Base-by-base conservation (phyloP, 2,888 invertebrate species). In the Noctua fimbriata region DNA sequence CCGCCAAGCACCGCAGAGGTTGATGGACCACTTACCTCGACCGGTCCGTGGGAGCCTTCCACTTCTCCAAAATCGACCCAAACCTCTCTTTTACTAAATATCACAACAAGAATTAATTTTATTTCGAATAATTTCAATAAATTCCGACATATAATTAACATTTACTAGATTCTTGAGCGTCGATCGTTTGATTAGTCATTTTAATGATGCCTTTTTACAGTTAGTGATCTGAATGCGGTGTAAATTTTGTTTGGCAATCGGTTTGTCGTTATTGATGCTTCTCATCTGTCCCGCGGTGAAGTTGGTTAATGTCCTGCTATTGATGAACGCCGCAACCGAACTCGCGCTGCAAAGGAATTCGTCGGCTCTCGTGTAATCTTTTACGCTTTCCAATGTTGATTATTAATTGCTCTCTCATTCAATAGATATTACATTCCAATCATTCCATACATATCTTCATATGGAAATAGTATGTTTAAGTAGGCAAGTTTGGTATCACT, bases 311-410 rank as follows among this genome's bases (percentile, higher is more conserved):
- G 90, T 93, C 93, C 93, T 92, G 91, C 91, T 92, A 90, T 93
- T 92, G 92, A 91, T 89, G 88, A 87, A 84, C 81, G 87, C 87
- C 87, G 89, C 85, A 86, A 86, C 87, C 85, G 88, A 90, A 90
- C 87, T 89, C 87, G 88, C 90, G 92, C 91, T 89, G 91, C 91
- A 87, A 89, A 93, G 92, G 94, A 94, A 95, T 95, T 95, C 92
- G 92, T 93, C 94, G 94, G 93, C 92, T 93, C 92, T 93, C 93
- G 94, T 95, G 93, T 95, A 94, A 95, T 95, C 94, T 95, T 95
- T 94, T 94, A 95, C 95, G 95, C 95, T 95, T 95, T 95, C 95
- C 90, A 95, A 95, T 94, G 93, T 94, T 94, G 93, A 95, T 94
- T 95, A 95, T 95, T 95, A 94, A 95, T 95, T 95, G 95, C 93